Evolutionary conservation across 1,140 invertebrate species (phyloP).

Genomic region (Leptinotarsa defecta): DNA sequence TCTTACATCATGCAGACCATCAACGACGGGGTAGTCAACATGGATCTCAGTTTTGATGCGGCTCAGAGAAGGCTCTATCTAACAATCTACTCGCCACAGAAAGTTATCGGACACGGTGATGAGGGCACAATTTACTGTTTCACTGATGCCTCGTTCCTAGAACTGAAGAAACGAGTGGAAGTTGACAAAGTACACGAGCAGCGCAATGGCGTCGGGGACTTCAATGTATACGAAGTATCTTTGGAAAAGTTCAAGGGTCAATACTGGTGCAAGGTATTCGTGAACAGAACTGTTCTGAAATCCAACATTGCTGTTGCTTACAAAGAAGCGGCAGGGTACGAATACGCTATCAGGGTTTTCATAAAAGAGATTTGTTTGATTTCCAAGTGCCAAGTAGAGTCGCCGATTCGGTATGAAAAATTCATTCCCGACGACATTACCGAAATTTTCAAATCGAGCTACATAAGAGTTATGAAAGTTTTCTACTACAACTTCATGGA

Average conservation of each 20-base stretch:
- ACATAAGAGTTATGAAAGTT: constrained; percentile 43
- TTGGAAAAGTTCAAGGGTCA: constrained; percentile 53
- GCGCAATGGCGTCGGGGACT: constrained; percentile 38
- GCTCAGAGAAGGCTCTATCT: constrained; percentile 34
- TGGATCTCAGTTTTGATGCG: constrained; percentile 40
- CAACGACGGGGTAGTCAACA: neutral
- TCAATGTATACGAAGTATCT: constrained; percentile 47
- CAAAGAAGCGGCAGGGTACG: constrained; percentile 46
- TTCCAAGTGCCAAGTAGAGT: constrained; percentile 20
- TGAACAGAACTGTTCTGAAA: constrained; percentile 39
- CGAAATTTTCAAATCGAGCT: neutral
- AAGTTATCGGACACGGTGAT: constrained; percentile 29
- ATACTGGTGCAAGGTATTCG: constrained; percentile 58
- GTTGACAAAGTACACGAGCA: constrained; percentile 25
- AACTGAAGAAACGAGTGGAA: constrained; percentile 39
- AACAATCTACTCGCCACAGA: constrained; percentile 43
- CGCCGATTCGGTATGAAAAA: constrained; percentile 14
- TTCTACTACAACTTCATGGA: constrained; percentile 34
- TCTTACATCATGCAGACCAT: neutral
- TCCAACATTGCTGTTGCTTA: constrained; percentile 47
- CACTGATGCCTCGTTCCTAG: constrained; percentile 37
- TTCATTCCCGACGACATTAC: neutral
- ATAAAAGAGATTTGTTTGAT: constrained; percentile 39
- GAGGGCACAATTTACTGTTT: constrained; percentile 37
- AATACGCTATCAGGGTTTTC: constrained; percentile 50